Conservation (phyloP, 2,797 vertebrate species). For the Anomalospiza imberbis region DNA sequence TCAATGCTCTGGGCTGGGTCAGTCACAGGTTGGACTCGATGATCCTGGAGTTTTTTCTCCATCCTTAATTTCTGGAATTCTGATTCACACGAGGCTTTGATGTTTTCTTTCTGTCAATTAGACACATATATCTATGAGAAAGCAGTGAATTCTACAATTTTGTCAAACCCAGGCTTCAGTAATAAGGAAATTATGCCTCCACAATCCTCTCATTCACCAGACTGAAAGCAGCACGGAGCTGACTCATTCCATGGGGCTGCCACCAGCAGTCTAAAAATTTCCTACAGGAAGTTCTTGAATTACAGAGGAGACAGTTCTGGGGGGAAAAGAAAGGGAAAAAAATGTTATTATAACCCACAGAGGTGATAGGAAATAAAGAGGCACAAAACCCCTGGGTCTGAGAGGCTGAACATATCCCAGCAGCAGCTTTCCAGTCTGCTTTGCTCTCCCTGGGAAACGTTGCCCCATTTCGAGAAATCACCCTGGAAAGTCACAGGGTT, state of each 20-base stretch:
- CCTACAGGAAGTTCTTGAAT: neutral
- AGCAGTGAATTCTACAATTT: neutral
- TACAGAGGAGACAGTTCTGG: neutral
- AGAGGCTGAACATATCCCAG: neutral
- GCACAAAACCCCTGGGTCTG: neutral
- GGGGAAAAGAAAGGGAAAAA: neutral
- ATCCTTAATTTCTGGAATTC: neutral
- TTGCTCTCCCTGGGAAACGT: neutral
- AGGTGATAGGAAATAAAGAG: neutral
- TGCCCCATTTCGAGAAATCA: neutral
- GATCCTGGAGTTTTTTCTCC: neutral
- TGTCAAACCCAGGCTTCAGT: neutral
- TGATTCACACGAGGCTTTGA: neutral
- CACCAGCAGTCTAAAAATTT: neutral
- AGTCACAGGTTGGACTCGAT: fast-evolving
- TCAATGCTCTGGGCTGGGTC: neutral
- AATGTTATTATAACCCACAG: neutral
- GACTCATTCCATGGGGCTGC: slow-evolving; percentile 1
- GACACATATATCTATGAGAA: neutral
- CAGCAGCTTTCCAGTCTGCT: neutral
- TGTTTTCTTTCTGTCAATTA: neutral
- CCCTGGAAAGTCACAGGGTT: neutral
- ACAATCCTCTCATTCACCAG: neutral
- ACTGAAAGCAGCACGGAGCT: neutral
- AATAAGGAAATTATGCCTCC: slow-evolving; percentile 6